phyloP scores from a whole-genome alignment of 2,797 vertebrate genomes.

The Myotis planiceps region DNA sequence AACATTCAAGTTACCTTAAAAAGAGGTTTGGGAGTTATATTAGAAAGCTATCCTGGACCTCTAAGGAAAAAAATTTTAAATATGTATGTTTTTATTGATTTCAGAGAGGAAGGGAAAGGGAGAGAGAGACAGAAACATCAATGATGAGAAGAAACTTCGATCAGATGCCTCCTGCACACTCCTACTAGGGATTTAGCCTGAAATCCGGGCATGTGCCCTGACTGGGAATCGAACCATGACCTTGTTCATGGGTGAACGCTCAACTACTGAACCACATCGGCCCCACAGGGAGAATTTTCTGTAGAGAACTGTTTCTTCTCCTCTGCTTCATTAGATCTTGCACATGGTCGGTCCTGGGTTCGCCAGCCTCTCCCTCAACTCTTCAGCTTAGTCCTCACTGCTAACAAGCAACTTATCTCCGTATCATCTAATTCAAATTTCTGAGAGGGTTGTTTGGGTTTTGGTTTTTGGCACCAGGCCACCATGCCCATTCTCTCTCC shows the following conservation, averaged over 20 bases:
- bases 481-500: neutral
- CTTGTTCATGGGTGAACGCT: too few relatives aligned
- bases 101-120: too few relatives aligned
- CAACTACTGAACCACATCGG: too few relatives aligned
- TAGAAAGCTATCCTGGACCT: neutral
- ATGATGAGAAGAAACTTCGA: too few relatives aligned
- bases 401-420: neutral
- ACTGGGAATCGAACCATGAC: too few relatives aligned
- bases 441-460: neutral
- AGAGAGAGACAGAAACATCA: too few relatives aligned
- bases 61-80: neutral
- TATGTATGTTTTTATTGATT: too few relatives aligned
- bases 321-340: neutral
- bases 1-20: neutral
- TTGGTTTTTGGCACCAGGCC: neutral
- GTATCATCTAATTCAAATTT: conserved; percentile 15
- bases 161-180: too few relatives aligned
- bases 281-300: neutral
- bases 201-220: too few relatives aligned
- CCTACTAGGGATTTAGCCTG: too few relatives aligned
- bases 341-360: neutral
- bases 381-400: neutral
- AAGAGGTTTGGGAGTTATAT: neutral
- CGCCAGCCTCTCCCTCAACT: neutral
- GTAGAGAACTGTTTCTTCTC: neutral